These are phyloP conservation scores for Sinohyriopsis cumingii DNA, from an alignment of 2,888 invertebrate genomes.

Conservation along the genomic window DNA sequence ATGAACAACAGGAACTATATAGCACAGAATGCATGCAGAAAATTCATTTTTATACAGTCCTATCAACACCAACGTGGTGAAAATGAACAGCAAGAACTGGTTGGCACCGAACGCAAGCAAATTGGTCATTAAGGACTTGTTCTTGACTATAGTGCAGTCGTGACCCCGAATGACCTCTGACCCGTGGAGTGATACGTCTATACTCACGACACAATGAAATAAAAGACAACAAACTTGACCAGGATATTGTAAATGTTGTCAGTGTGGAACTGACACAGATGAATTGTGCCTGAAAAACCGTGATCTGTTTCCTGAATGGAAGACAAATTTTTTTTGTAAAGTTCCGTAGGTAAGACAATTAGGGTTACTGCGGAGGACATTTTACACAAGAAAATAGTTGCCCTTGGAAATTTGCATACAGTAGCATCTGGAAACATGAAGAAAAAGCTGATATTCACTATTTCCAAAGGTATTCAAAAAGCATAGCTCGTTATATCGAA, in stretches of 20 bases:
- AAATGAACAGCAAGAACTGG: conserved; percentile 24
- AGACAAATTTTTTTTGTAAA: conserved; percentile 36
- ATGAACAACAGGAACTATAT: too few relatives aligned
- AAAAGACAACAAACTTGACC: conserved; percentile 28
- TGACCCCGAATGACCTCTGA: conserved; percentile 19
- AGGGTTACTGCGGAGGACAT: conserved; percentile 45
- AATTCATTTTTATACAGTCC: too few relatives aligned
- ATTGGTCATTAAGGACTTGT: conserved; percentile 18
- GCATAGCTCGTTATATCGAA: conserved; percentile 51
- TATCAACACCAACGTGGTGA: conserved; percentile 11
- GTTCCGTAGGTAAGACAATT: conserved; percentile 48
- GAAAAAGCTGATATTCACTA: conserved; percentile 49
- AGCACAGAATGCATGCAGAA: too few relatives aligned
- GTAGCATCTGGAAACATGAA: conserved; percentile 43
- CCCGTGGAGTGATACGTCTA: conserved; percentile 13
- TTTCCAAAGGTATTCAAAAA: conserved; percentile 53
- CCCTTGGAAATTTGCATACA: conserved; percentile 48
- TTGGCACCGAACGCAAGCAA: conserved; percentile 23
- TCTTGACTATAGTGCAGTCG: conserved; percentile 34
- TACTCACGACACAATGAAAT: conserved; percentile 25
- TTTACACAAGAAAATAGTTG: conserved; percentile 37
- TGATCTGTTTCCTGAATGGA: conserved; percentile 39
- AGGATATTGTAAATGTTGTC: conserved; percentile 21
- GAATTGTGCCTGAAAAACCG: conserved; percentile 30
- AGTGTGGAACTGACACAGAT: conserved; percentile 26